A percentile compares a stretch with the other conserved stretches of the same genome.
These are phyloP conservation scores for Trachops cirrhosus DNA, from an alignment of 2,797 vertebrate species.

Conservation along the genomic window DNA sequence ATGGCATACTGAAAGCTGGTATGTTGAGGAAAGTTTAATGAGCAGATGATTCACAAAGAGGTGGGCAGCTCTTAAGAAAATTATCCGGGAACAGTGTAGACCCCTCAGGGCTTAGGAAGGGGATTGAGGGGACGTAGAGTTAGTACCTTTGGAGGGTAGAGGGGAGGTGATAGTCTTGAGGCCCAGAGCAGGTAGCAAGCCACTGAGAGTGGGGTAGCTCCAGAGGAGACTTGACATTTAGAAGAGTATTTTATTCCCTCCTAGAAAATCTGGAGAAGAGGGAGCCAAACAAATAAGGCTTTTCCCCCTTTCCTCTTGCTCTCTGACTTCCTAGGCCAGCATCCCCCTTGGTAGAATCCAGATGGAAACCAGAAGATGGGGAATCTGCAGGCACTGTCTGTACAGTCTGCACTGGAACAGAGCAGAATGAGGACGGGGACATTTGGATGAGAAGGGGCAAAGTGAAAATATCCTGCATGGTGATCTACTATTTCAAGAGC, in stretches of 20 bases:
- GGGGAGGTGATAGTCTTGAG: too few relatives aligned
- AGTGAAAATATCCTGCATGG: neutral
- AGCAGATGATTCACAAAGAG: neutral
- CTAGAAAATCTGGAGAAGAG: neutral
- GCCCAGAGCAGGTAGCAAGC: rapidly evolving
- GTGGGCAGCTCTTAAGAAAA: neutral
- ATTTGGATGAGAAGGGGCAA: neutral
- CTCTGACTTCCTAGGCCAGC: neutral
- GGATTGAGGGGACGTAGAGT: neutral
- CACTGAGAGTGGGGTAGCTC: neutral
- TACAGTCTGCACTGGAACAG: neutral
- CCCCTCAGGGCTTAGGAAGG: neutral
- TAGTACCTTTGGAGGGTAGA: neutral
- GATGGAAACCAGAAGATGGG: neutral
- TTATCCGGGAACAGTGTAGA: neutral
- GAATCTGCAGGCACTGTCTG: neutral
- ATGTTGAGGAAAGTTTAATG: neutral
- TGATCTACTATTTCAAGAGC: neutral
- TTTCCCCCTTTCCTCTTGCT: neutral
- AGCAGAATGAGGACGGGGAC: too few relatives aligned
- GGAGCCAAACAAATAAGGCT: neutral
- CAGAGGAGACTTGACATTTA: neutral
- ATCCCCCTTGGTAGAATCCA: neutral
- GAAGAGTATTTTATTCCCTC: neutral
- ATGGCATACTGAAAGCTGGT: neutral